phyloP scores from a whole-genome alignment of 2,888 invertebrate genomes.

The Mycalesis mineus region DNA sequence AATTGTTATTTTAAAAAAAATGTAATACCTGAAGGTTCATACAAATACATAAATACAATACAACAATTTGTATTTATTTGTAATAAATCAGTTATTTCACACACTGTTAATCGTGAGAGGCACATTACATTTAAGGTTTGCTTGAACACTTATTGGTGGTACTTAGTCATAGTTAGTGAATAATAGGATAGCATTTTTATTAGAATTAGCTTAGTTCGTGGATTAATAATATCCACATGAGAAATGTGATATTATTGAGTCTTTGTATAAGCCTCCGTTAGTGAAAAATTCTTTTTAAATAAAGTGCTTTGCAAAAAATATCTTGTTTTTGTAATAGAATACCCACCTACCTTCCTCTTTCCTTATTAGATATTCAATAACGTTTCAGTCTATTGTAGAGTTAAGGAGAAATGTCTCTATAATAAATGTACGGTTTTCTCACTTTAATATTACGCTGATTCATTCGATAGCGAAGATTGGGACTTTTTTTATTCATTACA shows the following conservation, averaged over 20 bases:
- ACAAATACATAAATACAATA: not conserved
- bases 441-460: too few relatives aligned
- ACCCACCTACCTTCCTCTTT: too few relatives aligned
- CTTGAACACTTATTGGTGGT: constrained; percentile 42
- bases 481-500: too few relatives aligned
- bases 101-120: constrained; percentile 30
- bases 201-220: constrained; percentile 52
- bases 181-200: constrained; percentile 35
- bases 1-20: too few relatives aligned
- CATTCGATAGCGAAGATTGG: too few relatives aligned
- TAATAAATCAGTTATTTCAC: not conserved
- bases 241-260: constrained; percentile 85
- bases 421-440: too few relatives aligned
- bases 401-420: too few relatives aligned
- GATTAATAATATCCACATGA: constrained; percentile 83
- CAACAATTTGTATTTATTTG: not conserved
- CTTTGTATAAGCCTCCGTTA: constrained; percentile 73
- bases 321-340: constrained; percentile 19
- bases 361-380: not conserved
- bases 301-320: constrained; percentile 34
- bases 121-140: constrained; percentile 26
- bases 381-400: too few relatives aligned
- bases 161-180: constrained; percentile 51
- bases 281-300: constrained; percentile 42
- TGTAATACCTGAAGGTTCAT: too few relatives aligned